Evolutionary conservation across 1,140 invertebrate species (phyloP).

Genomic region (Oreohelix idahoensis): DNA sequence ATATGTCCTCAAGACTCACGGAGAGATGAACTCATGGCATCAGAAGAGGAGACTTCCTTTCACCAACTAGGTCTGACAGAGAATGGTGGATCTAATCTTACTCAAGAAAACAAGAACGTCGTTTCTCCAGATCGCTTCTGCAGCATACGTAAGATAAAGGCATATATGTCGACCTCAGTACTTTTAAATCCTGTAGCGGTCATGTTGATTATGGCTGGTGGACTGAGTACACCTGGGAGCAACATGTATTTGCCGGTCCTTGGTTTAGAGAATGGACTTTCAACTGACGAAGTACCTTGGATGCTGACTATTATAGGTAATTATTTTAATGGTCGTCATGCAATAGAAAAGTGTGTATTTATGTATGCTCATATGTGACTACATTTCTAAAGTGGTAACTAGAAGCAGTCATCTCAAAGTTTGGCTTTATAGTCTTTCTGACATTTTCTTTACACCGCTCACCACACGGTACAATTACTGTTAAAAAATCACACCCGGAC

Average conservation of each 20-base stretch:
- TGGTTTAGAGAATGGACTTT: not conserved
- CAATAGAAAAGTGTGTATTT: too few relatives aligned
- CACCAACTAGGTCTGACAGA: not conserved
- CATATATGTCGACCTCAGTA: not conserved
- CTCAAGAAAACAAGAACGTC: not conserved
- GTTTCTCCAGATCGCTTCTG: not conserved
- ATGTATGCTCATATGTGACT: too few relatives aligned
- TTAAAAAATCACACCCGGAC: too few relatives aligned
- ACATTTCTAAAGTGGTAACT: too few relatives aligned
- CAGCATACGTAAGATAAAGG: not conserved
- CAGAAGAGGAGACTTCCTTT: not conserved
- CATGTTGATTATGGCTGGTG: conserved; percentile 16
- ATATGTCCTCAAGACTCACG: not conserved
- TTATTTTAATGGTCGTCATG: too few relatives aligned
- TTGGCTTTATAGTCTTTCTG: too few relatives aligned
- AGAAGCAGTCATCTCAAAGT: too few relatives aligned
- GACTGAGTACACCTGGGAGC: not conserved
- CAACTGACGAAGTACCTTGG: not conserved
- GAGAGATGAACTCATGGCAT: not conserved
- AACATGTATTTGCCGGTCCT: not conserved
- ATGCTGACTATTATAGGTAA: conserved; percentile 5
- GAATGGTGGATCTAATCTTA: not conserved
- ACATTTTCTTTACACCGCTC: too few relatives aligned
- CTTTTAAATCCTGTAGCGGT: not conserved
- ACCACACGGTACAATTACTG: too few relatives aligned